Evolutionary conservation across 2,797 vertebrate genomes (phyloP).

Genomic region (Lepilemur septentrionalis): DNA sequence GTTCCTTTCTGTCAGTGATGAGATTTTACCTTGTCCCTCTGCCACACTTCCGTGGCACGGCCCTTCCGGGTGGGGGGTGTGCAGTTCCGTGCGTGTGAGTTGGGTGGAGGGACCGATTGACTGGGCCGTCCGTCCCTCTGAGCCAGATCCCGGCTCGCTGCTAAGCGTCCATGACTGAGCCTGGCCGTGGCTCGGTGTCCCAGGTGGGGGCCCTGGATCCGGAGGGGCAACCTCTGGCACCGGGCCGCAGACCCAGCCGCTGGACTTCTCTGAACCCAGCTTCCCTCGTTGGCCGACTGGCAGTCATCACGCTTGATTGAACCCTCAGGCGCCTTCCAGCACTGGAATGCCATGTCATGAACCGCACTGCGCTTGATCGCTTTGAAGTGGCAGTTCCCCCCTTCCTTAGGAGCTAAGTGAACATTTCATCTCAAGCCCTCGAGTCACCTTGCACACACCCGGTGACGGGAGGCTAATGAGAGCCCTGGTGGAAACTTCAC

Average conservation of each 20-base stretch:
- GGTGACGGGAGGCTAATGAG: slow-evolving; percentile 73
- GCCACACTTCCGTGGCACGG: not conserved
- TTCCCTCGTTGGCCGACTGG: not conserved
- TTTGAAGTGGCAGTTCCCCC: slow-evolving; percentile 34
- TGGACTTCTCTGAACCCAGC: accelerated
- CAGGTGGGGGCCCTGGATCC: not conserved
- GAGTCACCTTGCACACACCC: slow-evolving; percentile 72
- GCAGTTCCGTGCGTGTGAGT: no score
- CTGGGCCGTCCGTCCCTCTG: not conserved
- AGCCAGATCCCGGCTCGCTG: not conserved
- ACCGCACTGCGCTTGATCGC: not conserved
- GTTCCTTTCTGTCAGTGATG: not conserved
- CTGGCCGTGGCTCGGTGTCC: not conserved
- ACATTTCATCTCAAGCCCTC: slow-evolving; percentile 78
- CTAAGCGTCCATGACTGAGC: not conserved
- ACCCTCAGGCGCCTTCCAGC: not conserved
- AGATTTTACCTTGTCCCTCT: not conserved
- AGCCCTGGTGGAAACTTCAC: slow-evolving; percentile 62
- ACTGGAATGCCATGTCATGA: not conserved
- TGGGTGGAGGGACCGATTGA: not conserved
- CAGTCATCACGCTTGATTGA: accelerated
- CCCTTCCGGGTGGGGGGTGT: not conserved
- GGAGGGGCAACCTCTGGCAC: not conserved
- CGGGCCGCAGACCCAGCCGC: not conserved
- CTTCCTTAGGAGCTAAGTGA: slow-evolving; percentile 60